These are phyloP conservation scores for Stomatorhinus walkeri DNA, from an alignment of 2,797 vertebrate genomes.

Conservation along the genomic window DNA sequence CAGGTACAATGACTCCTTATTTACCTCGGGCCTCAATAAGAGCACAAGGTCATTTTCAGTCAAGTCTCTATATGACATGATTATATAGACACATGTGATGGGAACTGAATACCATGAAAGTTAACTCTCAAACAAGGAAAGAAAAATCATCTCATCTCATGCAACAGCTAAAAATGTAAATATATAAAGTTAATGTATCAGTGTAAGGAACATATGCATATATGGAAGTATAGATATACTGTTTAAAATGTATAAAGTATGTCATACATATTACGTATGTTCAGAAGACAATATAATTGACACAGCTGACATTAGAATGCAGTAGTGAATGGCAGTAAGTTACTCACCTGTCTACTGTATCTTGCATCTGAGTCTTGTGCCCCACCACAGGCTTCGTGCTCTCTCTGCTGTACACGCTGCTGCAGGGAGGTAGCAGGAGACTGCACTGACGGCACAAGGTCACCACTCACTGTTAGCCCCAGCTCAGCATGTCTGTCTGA, in stretches of 20 bases:
- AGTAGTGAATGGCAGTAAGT: background rate
- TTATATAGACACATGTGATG: background rate
- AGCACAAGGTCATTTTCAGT: background rate
- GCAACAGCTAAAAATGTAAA: background rate
- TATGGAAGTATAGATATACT: background rate
- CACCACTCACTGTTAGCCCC: slow-evolving; percentile 42
- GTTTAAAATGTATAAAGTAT: background rate
- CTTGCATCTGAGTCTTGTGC: background rate
- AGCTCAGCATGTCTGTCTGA: slow-evolving; percentile 37
- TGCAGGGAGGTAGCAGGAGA: slow-evolving; percentile 51
- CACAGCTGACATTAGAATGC: background rate
- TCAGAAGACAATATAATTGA: background rate
- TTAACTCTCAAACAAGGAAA: background rate
- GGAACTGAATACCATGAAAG: background rate
- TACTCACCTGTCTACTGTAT: background rate
- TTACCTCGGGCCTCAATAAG: slow-evolving; percentile 29
- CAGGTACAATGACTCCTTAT: background rate
- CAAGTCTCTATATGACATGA: background rate
- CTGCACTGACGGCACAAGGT: slow-evolving; percentile 51
- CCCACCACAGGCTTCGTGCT: slow-evolving; percentile 12
- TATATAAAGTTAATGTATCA: background rate
- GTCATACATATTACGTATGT: background rate
- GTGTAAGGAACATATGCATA: background rate
- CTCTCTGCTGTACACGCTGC: slow-evolving; percentile 44
- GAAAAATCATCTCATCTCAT: background rate